These are phyloP conservation scores for Phytoseiulus persimilis DNA, from an alignment of 2,888 invertebrate species.

Conservation along the genomic window DNA sequence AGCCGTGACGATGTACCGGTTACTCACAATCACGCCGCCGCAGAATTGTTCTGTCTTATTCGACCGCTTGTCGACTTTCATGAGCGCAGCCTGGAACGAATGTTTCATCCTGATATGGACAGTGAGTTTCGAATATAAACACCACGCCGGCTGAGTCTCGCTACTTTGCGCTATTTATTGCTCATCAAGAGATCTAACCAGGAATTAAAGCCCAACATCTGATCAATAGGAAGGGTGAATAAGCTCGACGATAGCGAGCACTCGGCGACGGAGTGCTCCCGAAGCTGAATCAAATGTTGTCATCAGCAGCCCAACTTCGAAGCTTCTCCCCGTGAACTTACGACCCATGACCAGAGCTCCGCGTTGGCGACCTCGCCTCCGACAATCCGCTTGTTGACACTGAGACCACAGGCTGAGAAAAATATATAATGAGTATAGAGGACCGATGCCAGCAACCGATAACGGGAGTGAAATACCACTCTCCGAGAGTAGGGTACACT, in stretches of 20 bases:
- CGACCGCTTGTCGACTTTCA: conserved; percentile 18
- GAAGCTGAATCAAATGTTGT: not conserved
- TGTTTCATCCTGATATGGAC: not conserved
- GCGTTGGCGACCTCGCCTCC: conserved; percentile 27
- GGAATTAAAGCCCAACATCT: not conserved
- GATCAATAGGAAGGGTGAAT: not conserved
- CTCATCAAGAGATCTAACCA: too few relatives aligned
- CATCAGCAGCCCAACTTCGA: not conserved
- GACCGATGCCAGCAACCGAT: too few relatives aligned
- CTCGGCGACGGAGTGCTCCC: not conserved
- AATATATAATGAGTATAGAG: too few relatives aligned
- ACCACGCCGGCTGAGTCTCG: not conserved
- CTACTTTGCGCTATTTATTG: not conserved
- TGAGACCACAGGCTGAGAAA: conserved; percentile 15
- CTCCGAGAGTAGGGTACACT: too few relatives aligned
- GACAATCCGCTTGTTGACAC: conserved; percentile 13
- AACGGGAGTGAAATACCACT: too few relatives aligned
- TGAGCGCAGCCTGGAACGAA: conserved; percentile 12
- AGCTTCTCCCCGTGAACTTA: conserved; percentile 25
- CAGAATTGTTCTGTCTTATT: conserved; percentile 37
- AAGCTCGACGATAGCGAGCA: not conserved
- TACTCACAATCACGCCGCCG: conserved; percentile 8
- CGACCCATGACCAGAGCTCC: conserved; percentile 20
- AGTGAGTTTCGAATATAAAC: not conserved
- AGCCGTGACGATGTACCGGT: conserved; percentile 35